Evolutionary conservation across 1,140 invertebrate species (phyloP).

Genomic region (Eumaeus atala): DNA sequence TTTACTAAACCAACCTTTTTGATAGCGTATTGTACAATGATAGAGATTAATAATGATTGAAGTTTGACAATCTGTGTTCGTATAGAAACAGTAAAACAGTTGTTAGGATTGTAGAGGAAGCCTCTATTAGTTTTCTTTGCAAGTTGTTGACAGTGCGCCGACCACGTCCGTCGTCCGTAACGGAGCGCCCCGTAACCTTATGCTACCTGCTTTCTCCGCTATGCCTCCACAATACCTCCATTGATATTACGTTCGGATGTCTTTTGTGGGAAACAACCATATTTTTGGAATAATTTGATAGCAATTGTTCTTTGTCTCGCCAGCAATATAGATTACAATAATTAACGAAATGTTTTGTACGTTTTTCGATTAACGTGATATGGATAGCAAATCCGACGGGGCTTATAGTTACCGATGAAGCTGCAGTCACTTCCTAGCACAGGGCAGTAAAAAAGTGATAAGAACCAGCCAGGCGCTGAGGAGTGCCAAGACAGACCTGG

Average conservation of each 20-base stretch:
- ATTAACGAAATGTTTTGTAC: too few species aligned
- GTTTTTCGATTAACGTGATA: too few species aligned
- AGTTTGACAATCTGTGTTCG: constrained; percentile 37
- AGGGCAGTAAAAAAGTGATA: too few species aligned
- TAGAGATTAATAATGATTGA: constrained; percentile 17
- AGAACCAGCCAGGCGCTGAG: too few species aligned
- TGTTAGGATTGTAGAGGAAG: constrained; percentile 47
- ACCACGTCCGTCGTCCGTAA: constrained; percentile 31
- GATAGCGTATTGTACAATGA: too few species aligned
- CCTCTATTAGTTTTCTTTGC: constrained; percentile 65
- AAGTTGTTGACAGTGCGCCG: constrained; percentile 49
- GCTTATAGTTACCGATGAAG: too few species aligned
- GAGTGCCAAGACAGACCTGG: too few species aligned
- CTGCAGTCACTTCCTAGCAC: too few species aligned
- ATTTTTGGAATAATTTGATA: constrained; percentile 1
- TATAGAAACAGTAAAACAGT: constrained; percentile 61
- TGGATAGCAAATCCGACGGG: too few species aligned
- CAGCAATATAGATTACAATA: too few species aligned
- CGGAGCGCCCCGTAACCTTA: constrained; percentile 23
- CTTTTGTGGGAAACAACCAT: constrained; percentile 1
- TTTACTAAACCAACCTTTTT: too few species aligned
- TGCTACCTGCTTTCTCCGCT: constrained; percentile 30
- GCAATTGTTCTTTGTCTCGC: background rate
- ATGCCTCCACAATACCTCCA: constrained; percentile 15
- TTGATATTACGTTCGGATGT: constrained; percentile 1